Conservation (phyloP, 2,797 vertebrate genomes). For the Ctenopoma kingsleyae region DNA sequence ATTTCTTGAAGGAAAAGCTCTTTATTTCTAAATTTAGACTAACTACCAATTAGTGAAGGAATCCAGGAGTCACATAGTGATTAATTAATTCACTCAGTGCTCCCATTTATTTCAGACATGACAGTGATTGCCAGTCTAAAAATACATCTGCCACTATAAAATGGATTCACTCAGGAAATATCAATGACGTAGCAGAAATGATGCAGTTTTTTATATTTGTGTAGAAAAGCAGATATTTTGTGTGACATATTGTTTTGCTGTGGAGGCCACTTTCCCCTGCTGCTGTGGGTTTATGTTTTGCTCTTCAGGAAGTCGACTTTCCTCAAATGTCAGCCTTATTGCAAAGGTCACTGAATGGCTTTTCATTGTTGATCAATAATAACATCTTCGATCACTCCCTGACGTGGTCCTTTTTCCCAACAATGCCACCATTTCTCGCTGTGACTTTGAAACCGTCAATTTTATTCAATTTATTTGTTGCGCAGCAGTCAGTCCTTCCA, state of each 20-base stretch:
- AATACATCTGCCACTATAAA: constrained; percentile 57
- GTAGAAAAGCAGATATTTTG: background rate
- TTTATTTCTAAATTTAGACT: constrained; percentile 65
- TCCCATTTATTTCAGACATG: constrained; percentile 59
- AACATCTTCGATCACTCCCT: constrained; percentile 25
- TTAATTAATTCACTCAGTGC: constrained; percentile 68
- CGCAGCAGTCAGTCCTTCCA: background rate
- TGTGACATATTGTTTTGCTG: background rate
- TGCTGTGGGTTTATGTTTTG: background rate
- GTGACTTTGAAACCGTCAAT: constrained; percentile 35
- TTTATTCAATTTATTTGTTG: constrained; percentile 7
- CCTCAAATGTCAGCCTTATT: constrained; percentile 44
- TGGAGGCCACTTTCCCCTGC: constrained; percentile 8
- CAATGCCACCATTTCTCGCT: constrained; percentile 3
- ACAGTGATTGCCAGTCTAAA: constrained; percentile 68
- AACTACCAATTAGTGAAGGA: constrained; percentile 66
- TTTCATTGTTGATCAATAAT: constrained; percentile 34
- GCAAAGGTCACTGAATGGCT: constrained; percentile 39
- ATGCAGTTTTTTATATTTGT: background rate
- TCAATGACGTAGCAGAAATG: constrained; percentile 17
- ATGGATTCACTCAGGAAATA: constrained; percentile 42
- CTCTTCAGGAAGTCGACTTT: constrained; percentile 15
- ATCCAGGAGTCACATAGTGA: constrained; percentile 64
- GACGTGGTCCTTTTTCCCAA: constrained; percentile 17
- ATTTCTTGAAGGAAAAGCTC: constrained; percentile 53